Conservation (phyloP, 2,888 invertebrate genomes). For the Crossocerus cetratus region DNA sequence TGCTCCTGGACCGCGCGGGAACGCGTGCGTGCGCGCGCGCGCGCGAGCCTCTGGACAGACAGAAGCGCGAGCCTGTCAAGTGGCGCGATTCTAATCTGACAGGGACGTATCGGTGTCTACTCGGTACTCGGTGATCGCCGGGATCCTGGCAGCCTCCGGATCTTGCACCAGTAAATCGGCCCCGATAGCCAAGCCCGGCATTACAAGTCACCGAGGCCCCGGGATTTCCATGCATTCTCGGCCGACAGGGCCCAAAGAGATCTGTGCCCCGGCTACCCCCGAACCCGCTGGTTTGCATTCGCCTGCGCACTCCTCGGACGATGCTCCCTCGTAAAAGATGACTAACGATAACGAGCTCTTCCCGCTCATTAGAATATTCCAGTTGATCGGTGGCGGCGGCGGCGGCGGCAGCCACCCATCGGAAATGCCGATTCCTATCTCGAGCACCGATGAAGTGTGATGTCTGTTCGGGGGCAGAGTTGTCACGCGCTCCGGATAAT, state of each 20-base stretch:
- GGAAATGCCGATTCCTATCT: no score
- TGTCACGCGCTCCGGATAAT: no score
- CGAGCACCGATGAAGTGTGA: no score
- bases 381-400: no score
- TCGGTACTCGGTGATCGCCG: slow-evolving; percentile 35
- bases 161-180: slow-evolving; percentile 42
- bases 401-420: no score
- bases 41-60: slow-evolving; percentile 64
- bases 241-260: slow-evolving; percentile 22
- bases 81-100: slow-evolving; percentile 75
- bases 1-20: slow-evolving; percentile 17
- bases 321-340: no score
- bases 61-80: slow-evolving; percentile 77
- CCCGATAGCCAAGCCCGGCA: slow-evolving; percentile 49
- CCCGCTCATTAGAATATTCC: not conserved
- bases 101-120: slow-evolving; percentile 70
- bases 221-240: slow-evolving; percentile 67
- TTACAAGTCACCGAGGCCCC: slow-evolving; percentile 66
- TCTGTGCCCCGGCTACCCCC: not conserved
- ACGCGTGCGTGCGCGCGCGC: slow-evolving; percentile 26
- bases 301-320: no score
- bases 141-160: slow-evolving; percentile 16
- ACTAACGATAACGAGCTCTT: not conserved
- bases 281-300: not conserved
- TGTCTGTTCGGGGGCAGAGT: no score